Percentiles rank a stretch among this genome's conserved stretches.
Conservation (phyloP, 2,797 vertebrate species). For the Phataginus tetradactyla region DNA sequence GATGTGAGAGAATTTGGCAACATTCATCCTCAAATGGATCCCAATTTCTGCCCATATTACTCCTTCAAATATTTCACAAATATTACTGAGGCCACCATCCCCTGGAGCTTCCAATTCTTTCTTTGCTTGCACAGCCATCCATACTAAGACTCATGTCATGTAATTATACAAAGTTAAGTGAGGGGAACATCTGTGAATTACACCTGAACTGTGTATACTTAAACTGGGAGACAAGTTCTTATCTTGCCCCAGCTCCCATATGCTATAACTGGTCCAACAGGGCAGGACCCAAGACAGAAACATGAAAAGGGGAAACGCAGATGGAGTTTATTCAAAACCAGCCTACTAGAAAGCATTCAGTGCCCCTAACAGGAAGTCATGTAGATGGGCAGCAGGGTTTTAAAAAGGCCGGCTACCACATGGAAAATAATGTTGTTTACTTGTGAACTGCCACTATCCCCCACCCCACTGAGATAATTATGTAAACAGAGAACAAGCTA, state of each 20-base stretch:
- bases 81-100: background rate
- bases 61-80: background rate
- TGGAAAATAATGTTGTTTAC: background rate
- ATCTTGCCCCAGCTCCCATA: background rate
- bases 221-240: background rate
- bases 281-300: background rate
- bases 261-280: background rate
- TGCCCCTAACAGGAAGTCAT: background rate
- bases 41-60: background rate
- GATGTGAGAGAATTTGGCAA: background rate
- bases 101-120: background rate
- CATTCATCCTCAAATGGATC: background rate
- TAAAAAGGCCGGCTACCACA: background rate
- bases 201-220: background rate
- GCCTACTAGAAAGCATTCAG: background rate
- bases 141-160: background rate
- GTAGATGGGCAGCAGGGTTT: background rate
- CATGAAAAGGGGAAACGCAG: background rate
- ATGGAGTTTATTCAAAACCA: background rate
- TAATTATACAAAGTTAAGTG: constrained; percentile 4
- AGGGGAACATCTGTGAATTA: background rate
- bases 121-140: background rate
- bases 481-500: background rate
- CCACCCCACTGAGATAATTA: background rate
- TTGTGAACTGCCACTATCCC: background rate